Evolutionary conservation across 1,140 invertebrate species (phyloP).

Genomic region (Cherax quadricarinatus): DNA sequence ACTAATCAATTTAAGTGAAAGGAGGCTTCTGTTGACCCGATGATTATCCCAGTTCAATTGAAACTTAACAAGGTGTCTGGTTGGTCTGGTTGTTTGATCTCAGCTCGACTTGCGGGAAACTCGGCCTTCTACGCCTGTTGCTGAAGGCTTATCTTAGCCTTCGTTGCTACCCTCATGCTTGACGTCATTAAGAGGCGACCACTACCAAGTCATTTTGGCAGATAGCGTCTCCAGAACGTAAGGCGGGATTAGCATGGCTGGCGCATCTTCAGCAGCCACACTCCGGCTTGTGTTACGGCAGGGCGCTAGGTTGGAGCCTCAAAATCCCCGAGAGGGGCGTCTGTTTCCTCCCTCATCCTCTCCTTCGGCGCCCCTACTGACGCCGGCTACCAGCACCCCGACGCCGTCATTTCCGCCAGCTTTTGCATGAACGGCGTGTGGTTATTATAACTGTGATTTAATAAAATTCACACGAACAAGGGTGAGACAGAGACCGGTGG

Average conservation of each 20-base stretch:
- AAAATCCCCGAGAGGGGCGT: neutral
- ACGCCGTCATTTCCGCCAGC: constrained; percentile 10
- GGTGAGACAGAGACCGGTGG: neutral
- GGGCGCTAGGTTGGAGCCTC: too few relatives aligned
- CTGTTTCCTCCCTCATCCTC: neutral
- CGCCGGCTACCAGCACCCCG: neutral
- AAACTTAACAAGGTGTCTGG: constrained; percentile 47
- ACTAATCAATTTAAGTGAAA: constrained; percentile 49
- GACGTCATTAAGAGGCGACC: neutral
- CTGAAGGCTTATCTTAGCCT: too few relatives aligned
- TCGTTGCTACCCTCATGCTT: too few relatives aligned
- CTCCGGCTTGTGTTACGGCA: neutral
- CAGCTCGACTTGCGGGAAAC: too few relatives aligned
- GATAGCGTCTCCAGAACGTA: neutral
- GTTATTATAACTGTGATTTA: constrained; percentile 11
- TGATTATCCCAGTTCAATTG: constrained; percentile 8
- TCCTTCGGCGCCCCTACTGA: neutral
- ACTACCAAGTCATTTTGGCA: neutral
- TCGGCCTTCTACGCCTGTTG: too few relatives aligned
- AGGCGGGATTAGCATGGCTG: constrained; percentile 20
- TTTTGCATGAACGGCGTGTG: neutral
- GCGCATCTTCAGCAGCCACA: neutral
- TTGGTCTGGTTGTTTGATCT: neutral
- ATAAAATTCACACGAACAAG: neutral
- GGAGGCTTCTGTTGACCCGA: neutral